Base-by-base conservation (phyloP, 2,797 vertebrate genomes). In the Pipistrellus kuhlii region DNA sequence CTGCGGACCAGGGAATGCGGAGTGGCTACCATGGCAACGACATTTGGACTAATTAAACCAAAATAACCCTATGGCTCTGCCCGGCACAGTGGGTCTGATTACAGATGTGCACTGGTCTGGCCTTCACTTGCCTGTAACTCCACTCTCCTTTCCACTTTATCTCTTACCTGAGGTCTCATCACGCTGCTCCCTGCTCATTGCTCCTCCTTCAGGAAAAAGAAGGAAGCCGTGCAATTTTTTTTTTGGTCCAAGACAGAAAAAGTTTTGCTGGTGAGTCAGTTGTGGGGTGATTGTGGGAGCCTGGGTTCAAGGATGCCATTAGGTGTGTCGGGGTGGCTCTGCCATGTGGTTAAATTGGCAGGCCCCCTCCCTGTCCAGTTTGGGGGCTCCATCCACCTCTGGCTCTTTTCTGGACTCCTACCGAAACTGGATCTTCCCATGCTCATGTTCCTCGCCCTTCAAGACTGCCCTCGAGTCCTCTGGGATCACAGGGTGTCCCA, bases 1-100 rank as follows among this genome's bases (percentile, higher is more conserved):
- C 46, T 1, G 3, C 18, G 1, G 8, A 17, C n/a, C 4, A 20
- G 44, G 13, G 2, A 20, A 4, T 6, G 18, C 17, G 2, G 48
- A 18, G 15, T 0, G 0, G 57, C 48, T 6, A 14, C 20, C 18
- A 55, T 10, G 12, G 2, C 27, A 2, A 9, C 3, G 23, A 17
- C 10, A 3, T 35, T 32, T 75, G 62, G 38, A 44, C 46, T 4
- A 57, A 68, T 83, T 25, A 55, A 85, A 46, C 23, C 13, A n/a
- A 35, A 21, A 11, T 8, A 14, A 4, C 35, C 25, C 9, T 0
- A 11, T 21, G 59, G 32, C 23, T 59, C 53, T 20, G 32, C 48
- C 25, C 3, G 3, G 12, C 4, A 12, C 5, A 1, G 14, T 5
- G 5, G 57, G 18, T 9, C 68, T 2, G 30, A 25, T 55, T 86